Conservation (phyloP, 1,140 invertebrate genomes). For the Eupristina koningsbergeri region DNA sequence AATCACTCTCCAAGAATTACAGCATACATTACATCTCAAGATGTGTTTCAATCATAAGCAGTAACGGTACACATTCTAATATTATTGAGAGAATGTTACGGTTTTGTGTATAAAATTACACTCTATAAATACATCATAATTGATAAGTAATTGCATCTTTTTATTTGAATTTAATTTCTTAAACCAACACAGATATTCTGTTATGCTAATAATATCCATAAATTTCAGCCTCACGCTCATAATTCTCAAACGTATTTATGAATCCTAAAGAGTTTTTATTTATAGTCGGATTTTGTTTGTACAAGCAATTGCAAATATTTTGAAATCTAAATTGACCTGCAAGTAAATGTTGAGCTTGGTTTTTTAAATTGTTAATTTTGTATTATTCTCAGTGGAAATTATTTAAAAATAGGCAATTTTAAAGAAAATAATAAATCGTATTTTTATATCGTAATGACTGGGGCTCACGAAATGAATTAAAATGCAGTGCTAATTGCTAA, state of each 20-base stretch:
- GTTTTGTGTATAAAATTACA: too few relatives aligned
- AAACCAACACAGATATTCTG: too few relatives aligned
- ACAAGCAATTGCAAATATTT: neutral
- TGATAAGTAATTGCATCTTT: too few relatives aligned
- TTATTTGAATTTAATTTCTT: too few relatives aligned
- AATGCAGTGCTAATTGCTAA: neutral
- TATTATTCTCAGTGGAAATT: too few relatives aligned
- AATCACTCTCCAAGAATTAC: neutral
- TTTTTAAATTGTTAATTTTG: too few relatives aligned
- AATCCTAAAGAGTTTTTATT: neutral
- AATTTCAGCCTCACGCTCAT: neutral
- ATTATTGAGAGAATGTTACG: neutral
- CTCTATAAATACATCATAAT: too few relatives aligned
- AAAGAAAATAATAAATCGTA: too few relatives aligned
- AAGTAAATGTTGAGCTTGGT: too few relatives aligned
- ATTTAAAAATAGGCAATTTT: too few relatives aligned
- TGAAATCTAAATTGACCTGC: neutral
- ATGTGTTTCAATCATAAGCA: neutral
- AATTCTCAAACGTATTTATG: neutral
- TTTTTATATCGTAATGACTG: too few relatives aligned
- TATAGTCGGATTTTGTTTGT: neutral
- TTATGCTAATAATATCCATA: neutral
- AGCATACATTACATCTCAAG: neutral
- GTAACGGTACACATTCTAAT: neutral
- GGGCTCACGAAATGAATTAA: neutral